Conservation (phyloP, 2,888 invertebrate species). For the Drosophila meridionalis region DNA sequence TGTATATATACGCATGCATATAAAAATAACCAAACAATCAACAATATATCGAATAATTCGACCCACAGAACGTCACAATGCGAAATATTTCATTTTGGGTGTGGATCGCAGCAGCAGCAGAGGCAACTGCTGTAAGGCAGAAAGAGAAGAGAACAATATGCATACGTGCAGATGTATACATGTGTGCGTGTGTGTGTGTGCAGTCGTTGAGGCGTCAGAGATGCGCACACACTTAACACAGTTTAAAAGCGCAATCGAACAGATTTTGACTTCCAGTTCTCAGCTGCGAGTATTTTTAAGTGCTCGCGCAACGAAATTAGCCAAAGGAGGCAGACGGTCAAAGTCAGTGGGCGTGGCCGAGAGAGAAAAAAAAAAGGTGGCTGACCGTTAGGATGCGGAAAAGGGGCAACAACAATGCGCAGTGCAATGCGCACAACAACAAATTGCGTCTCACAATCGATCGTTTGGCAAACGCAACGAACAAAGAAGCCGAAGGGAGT, state of each 20-base stretch:
- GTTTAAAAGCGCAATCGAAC: conserved; percentile 25
- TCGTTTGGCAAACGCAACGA: conserved; percentile 34
- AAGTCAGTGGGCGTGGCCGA: conserved; percentile 58
- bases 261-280: conserved; percentile 46
- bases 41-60: conserved; percentile 40
- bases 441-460: conserved; percentile 16
- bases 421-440: conserved; percentile 1
- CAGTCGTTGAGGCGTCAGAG: conserved; percentile 32
- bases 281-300: conserved; percentile 43
- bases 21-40: conserved; percentile 39
- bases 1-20: neutral
- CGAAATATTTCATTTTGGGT: conserved; percentile 29
- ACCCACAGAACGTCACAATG: conserved; percentile 65
- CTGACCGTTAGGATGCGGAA: conserved; percentile 71
- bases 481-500: conserved; percentile 22
- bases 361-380: conserved; percentile 41
- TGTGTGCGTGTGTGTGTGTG: conserved; percentile 4
- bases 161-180: neutral
- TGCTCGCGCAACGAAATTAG: conserved; percentile 33
- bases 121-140: conserved; percentile 5
- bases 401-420: conserved; percentile 38
- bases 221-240: conserved; percentile 59
- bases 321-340: conserved; percentile 46
- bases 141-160: neutral
- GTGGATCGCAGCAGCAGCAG: neutral